These are phyloP conservation scores for Polyommatus iphigenia DNA, from an alignment of 2,888 invertebrate species.

Conservation along the genomic window DNA sequence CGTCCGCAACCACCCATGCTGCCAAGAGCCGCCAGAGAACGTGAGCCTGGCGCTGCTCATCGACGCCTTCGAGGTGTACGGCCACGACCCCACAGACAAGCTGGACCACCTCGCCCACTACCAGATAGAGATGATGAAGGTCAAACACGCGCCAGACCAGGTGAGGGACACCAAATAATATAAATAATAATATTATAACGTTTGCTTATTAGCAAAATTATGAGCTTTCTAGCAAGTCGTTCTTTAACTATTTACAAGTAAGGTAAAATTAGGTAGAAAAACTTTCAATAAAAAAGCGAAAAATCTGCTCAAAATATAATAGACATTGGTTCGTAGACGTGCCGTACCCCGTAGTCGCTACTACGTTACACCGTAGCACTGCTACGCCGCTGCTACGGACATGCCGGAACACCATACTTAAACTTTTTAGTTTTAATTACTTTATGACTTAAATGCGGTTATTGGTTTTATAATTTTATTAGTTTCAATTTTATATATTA, in stretches of 20 bases:
- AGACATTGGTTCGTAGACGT: neutral
- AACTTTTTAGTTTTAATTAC: no score
- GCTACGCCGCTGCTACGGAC: neutral
- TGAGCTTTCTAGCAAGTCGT: neutral
- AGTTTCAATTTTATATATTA: no score
- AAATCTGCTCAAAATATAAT: no score
- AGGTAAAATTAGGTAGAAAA: no score
- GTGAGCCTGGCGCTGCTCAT: conserved; percentile 70
- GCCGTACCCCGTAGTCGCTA: neutral
- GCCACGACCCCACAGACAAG: conserved; percentile 74
- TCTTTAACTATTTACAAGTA: neutral
- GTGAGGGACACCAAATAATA: conserved; percentile 44
- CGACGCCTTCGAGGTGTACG: conserved; percentile 73
- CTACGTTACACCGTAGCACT: neutral
- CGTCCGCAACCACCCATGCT: conserved; percentile 68
- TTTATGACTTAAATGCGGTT: no score
- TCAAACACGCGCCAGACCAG: conserved; percentile 70
- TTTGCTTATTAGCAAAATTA: no score
- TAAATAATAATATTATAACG: neutral
- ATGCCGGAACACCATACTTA: neutral
- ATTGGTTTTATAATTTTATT: no score
- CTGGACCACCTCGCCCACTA: conserved; percentile 69
- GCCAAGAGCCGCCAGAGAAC: conserved; percentile 59
- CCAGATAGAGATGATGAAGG: conserved; percentile 73
- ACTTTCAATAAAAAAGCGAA: no score